Percentiles rank a stretch among this genome's conserved stretches.
Conservation (phyloP, 2,797 vertebrate genomes). For the Crax fasciolata region DNA sequence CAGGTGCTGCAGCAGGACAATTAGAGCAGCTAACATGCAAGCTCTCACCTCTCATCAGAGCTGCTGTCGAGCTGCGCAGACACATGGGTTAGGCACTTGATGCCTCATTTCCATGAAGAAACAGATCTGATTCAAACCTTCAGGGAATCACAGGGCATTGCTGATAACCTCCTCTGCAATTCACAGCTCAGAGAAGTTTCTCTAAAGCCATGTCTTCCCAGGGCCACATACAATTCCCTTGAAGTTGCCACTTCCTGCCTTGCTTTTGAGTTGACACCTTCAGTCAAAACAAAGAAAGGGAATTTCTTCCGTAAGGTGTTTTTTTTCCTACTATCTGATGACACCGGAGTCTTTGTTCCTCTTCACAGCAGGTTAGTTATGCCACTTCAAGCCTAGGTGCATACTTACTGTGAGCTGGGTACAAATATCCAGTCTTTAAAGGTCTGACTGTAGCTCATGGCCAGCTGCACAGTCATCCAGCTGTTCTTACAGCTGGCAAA, state of each 20-base stretch:
- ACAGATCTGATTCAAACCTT: neutral
- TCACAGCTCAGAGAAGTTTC: neutral
- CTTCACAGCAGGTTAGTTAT: neutral
- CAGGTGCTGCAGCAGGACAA: neutral
- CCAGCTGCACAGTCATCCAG: neutral
- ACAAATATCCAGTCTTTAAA: neutral
- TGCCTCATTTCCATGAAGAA: neutral
- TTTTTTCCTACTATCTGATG: neutral
- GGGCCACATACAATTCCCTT: accelerated
- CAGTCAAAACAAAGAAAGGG: neutral
- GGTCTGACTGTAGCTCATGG: neutral
- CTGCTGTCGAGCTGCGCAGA: neutral
- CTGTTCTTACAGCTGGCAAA: neutral
- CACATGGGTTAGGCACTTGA: neutral
- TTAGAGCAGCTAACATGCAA: neutral
- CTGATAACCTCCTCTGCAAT: neutral
- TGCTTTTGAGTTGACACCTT: neutral
- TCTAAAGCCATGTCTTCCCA: neutral
- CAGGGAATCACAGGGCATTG: neutral
- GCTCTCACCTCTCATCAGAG: neutral
- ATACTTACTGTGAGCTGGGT: neutral
- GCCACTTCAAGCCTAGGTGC: neutral
- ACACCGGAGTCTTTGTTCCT: neutral
- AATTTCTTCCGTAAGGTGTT: neutral
- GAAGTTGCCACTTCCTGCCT: neutral